Conservation (phyloP, 2,888 invertebrate species). For the Odontothrips loti region DNA sequence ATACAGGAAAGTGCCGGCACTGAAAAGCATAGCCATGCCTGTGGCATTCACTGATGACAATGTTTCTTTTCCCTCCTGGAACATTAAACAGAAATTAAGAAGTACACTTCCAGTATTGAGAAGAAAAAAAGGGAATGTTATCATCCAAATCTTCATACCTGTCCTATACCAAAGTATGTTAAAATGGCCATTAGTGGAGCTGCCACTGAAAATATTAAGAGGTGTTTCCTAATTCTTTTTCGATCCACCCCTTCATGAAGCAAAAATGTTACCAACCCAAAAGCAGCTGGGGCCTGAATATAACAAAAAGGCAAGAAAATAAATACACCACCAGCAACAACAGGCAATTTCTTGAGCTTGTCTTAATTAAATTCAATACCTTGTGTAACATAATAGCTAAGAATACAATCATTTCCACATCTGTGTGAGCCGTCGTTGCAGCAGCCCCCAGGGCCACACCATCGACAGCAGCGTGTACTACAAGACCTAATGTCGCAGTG, state of each 20-base stretch:
- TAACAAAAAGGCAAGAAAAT: slow-evolving; percentile 28
- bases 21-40: slow-evolving; percentile 96
- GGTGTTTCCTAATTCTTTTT: slow-evolving; percentile 79
- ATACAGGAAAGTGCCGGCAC: slow-evolving; percentile 97
- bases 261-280: slow-evolving; percentile 95
- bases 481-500: slow-evolving; percentile 93
- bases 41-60: slow-evolving; percentile 87
- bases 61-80: slow-evolving; percentile 84
- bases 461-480: slow-evolving; percentile 98
- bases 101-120: slow-evolving; percentile 26
- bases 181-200: slow-evolving; percentile 85
- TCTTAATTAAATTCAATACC: slow-evolving; percentile 45
- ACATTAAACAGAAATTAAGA: slow-evolving; percentile 37
- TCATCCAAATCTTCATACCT: slow-evolving; percentile 48
- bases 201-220: slow-evolving; percentile 85
- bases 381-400: slow-evolving; percentile 99
- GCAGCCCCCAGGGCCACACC: slow-evolving; percentile 98
- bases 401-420: slow-evolving; percentile 96
- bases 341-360: neutral
- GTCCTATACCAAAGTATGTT: slow-evolving; percentile 89
- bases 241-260: slow-evolving; percentile 91
- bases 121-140: slow-evolving; percentile 29
- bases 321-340: neutral
- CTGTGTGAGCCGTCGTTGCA: slow-evolving; percentile 90
- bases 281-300: slow-evolving; percentile 88